Percentiles rank a stretch among this genome's conserved stretches.
These are phyloP conservation scores for Gymnoscopelus microlampas DNA, from an alignment of 2,797 vertebrate species.

Conservation along the genomic window DNA sequence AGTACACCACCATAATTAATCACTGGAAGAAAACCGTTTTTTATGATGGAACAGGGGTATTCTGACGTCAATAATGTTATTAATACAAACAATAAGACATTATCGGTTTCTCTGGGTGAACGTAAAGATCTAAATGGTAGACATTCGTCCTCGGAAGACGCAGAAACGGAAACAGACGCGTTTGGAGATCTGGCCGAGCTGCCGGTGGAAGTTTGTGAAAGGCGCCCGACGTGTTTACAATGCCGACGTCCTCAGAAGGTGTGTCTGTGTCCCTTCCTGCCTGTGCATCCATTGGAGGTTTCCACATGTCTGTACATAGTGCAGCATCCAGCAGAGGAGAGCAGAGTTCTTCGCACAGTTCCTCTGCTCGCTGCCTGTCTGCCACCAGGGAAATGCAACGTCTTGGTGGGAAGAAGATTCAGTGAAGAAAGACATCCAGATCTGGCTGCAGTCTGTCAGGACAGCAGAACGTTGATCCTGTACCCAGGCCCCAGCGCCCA, in stretches of 20 bases:
- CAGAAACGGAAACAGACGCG: slow-evolving; percentile 55
- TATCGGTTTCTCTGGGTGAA: too few relatives aligned
- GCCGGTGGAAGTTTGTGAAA: slow-evolving; percentile 85
- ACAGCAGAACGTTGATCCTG: slow-evolving; percentile 88
- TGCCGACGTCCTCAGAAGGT: slow-evolving; percentile 98
- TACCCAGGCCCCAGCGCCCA: slow-evolving; percentile 92
- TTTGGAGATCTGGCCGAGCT: slow-evolving; percentile 86
- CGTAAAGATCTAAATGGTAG: too few relatives aligned
- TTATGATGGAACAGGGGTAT: too few relatives aligned
- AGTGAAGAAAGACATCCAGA: slow-evolving; percentile 92
- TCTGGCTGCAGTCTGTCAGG: slow-evolving; percentile 88
- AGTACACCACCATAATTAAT: too few relatives aligned
- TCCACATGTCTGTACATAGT: slow-evolving; percentile 94
- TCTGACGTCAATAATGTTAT: too few relatives aligned
- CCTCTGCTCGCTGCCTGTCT: slow-evolving; percentile 94
- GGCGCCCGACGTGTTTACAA: slow-evolving; percentile 88
- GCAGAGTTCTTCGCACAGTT: slow-evolving; percentile 92
- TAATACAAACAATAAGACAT: too few relatives aligned
- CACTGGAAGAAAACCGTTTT: slow-evolving; percentile 30
- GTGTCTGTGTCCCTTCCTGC: slow-evolving; percentile 96
- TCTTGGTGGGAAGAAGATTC: slow-evolving; percentile 92
- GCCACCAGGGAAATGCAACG: slow-evolving; percentile 90
- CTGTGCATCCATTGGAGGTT: slow-evolving; percentile 87
- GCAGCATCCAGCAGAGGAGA: slow-evolving; percentile 98
- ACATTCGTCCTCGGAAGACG: slow-evolving; percentile 49